These are phyloP conservation scores for Galleria mellonella DNA, from an alignment of 1,140 invertebrate species.

Conservation along the genomic window DNA sequence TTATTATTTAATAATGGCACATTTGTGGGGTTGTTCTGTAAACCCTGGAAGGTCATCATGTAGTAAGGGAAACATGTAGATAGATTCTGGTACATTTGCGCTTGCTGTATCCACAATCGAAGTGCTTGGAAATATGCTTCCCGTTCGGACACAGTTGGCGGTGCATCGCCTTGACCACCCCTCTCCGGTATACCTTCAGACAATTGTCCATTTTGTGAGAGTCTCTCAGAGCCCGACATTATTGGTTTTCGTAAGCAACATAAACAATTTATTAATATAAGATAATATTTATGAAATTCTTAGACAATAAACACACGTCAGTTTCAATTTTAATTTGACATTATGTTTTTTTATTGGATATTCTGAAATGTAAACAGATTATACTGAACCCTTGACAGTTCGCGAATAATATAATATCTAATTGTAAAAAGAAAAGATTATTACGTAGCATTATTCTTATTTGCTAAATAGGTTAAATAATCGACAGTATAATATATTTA, in stretches of 20 bases:
- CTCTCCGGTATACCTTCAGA: slow-evolving; percentile 7
- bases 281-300: no score
- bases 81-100: slow-evolving; percentile 72
- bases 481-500: no score
- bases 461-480: no score
- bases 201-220: slow-evolving; percentile 13
- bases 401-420: no score
- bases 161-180: slow-evolving; percentile 22
- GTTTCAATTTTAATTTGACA: slow-evolving; percentile 48
- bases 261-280: slow-evolving; percentile 11
- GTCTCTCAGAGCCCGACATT: slow-evolving; percentile 42
- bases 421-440: no score
- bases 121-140: slow-evolving; percentile 75
- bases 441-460: no score
- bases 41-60: slow-evolving; percentile 73
- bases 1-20: slow-evolving; percentile 64
- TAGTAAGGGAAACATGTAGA: slow-evolving; percentile 76
- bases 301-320: slow-evolving; percentile 44
- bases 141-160: slow-evolving; percentile 44
- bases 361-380: no score
- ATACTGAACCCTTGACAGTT: no score
- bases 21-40: slow-evolving; percentile 57
- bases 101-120: slow-evolving; percentile 75
- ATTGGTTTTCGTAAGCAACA: slow-evolving; percentile 13
- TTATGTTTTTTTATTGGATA: no score